These are phyloP conservation scores for Drosophila grimshawi DNA, from an alignment of 1,140 invertebrate genomes.

Conservation along the genomic window DNA sequence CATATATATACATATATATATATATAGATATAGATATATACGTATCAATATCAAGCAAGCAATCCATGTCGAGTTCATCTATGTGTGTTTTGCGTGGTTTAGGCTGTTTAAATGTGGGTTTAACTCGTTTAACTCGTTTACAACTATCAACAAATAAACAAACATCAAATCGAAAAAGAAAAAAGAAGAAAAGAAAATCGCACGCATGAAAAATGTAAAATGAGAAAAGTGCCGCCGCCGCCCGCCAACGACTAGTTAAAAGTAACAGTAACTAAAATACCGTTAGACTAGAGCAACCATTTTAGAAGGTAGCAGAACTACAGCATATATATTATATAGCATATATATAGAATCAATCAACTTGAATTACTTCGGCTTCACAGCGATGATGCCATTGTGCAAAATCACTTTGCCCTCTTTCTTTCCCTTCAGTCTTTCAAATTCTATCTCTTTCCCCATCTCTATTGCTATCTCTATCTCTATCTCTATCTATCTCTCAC, in stretches of 20 bases:
- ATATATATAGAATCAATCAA: conserved; percentile 14
- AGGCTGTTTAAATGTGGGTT: conserved; percentile 81
- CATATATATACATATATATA: conserved; percentile 44
- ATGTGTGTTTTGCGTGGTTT: conserved; percentile 84
- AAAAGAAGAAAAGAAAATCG: conserved; percentile 23
- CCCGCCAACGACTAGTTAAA: conserved; percentile 45
- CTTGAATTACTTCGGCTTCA: conserved; percentile 1
- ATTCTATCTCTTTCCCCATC: conserved; percentile 10
- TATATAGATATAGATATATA: conserved; percentile 29
- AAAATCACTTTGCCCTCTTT: neutral
- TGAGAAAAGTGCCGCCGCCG: conserved; percentile 33
- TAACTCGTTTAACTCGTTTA: conserved; percentile 45
- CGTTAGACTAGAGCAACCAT: conserved; percentile 34
- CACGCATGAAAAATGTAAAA: conserved; percentile 33
- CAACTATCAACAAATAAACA: conserved; percentile 26
- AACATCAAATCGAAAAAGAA: conserved; percentile 9
- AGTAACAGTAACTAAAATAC: conserved; percentile 30
- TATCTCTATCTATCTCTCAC: conserved; percentile 20
- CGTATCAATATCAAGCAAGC: conserved; percentile 62
- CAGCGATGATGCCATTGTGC: neutral
- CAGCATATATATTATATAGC: neutral
- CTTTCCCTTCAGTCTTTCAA: neutral
- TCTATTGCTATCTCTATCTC: conserved; percentile 14
- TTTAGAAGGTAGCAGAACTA: conserved; percentile 8
- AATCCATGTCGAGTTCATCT: conserved; percentile 84